Evolutionary conservation across 2,113 vertebrate genomes (phyloP), one percentile per base, ranked within the genome.

Genomic region (Microcebus griseorufus): DNA sequence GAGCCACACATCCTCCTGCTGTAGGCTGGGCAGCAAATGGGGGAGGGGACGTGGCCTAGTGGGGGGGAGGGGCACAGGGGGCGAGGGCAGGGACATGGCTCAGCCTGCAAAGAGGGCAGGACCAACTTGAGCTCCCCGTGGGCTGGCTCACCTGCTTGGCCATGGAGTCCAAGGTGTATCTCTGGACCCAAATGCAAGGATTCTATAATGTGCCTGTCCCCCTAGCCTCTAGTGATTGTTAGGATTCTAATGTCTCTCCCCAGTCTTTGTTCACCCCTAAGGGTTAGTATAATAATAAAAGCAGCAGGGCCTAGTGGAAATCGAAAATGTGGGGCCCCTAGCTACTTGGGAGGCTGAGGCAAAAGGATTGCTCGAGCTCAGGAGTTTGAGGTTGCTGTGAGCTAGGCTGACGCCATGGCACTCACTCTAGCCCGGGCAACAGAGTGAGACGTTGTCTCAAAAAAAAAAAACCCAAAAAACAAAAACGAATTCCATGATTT

Each of bases 131-230:
- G 51, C 27, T 55, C 20, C 6, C 53, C 20, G 34, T 75, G 48
- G 48, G 32, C 18, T n/a, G 90, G 45, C 98, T 98, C 98, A 99
- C 99, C 99, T 99, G 99, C 98, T 99, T 99, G 97, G 99, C 99
- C 99, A 99, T 99, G 96, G 99, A 99, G 98, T 99, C 99, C 51
- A 55, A 37, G 39, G 8, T 53, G 9, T n/a, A 27, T n/a, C 12
- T 62, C 79, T 60, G 39, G 39, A 62, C 1, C 34, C 67, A 76
- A 60, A 69, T 45, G n/a, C 78, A 70, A n/a, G 34, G 37, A 45
- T 81, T 70, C 51, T n/a, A 6, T 45, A 45, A 45, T 16, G 37
- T 37, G 17, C 9, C 37, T 83, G 29, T 72, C 53, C 27, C 14
- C 10, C 22, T 6, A 60, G 10, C 14, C 37, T 37, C 32, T 45